Evolutionary conservation across 2,888 invertebrate species (phyloP), one percentile per base, ranked within the genome.

Genomic region (Ferdinandea cuprea): DNA sequence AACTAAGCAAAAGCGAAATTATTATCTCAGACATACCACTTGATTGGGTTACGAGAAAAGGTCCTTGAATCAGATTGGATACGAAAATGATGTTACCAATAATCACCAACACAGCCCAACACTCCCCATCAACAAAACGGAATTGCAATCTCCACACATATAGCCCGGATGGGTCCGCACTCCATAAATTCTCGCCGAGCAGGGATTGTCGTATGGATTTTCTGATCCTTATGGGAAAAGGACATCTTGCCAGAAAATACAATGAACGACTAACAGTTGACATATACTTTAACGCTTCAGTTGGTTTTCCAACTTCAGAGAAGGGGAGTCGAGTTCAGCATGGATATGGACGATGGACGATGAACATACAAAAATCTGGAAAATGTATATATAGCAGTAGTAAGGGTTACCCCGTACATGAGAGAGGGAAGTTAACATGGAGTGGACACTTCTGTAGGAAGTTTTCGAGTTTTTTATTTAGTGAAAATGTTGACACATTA

Each of bases 221-320:
- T 72, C 78, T 83, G 78, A 83, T 83, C 83, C 83, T 78, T 83
- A 78, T 83, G 83, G 78, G 83, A 83, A 83, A 83, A 83, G 83
- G 83, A 83, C 83, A 83, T 83, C 83, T 78, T 83, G 83, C 73
- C 78, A 78, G 78, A 83, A 73, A 83, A 78, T 66, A 83, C 83
- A 78, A 81, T 81, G 81, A 77, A 77, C 76, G 54, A 83, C 83
- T 78, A 89, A 87, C 88, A 89, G 90, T 89, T 89, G 90, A 90
- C 91, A 89, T 87, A 89, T 89, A 89, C 89, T 90, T 90, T 90
- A 90, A 90, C 91, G 91, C 90, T 88, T 90, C 89, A 90, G 90
- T 91, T 90, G 89, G 88, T 88, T 89, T 89, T 52, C 17, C 17
- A 54, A 42, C 54, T 50, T 30, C 42, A 30, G 37, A 44, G 58